Percentiles rank a stretch among this genome's conserved stretches.
These are phyloP conservation scores for Lasioglossum marginatum DNA, from an alignment of 2,888 invertebrate species.

Conservation along the genomic window DNA sequence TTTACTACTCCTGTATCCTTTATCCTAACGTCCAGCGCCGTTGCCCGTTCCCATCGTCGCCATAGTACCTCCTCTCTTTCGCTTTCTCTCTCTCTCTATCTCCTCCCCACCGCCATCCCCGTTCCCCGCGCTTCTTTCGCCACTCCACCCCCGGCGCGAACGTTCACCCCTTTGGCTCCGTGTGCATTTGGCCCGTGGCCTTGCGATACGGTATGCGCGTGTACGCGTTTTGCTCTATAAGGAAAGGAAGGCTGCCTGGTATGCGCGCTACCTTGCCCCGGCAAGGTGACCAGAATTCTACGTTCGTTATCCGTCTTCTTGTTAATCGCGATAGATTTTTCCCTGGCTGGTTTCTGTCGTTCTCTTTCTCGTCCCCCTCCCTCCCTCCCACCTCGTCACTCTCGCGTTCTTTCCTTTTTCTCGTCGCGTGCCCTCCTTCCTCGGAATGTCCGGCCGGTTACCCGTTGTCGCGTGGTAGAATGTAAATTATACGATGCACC, in stretches of 20 bases:
- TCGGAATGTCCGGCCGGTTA: conserved; percentile 5
- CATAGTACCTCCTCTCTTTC: background rate
- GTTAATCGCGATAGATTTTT: conserved; percentile 1
- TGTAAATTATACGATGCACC: background rate
- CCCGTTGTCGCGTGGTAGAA: background rate
- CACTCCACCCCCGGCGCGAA: conserved; percentile 60
- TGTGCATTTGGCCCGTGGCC: conserved; percentile 52
- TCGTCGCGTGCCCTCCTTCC: conserved; percentile 18
- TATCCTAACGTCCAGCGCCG: conserved; percentile 41
- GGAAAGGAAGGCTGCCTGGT: conserved; percentile 35
- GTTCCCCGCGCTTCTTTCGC: conserved; percentile 43
- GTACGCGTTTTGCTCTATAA: conserved; percentile 34
- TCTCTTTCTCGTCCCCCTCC: background rate
- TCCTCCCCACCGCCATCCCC: background rate
- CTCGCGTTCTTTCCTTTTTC: background rate
- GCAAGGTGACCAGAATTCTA: conserved; percentile 42
- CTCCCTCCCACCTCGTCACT: too few species aligned
- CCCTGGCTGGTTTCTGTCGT: background rate
- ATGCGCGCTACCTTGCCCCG: conserved; percentile 43
- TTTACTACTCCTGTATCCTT: conserved; percentile 58
- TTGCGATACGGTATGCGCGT: conserved; percentile 39
- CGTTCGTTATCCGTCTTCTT: conserved; percentile 12
- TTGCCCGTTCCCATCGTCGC: conserved; percentile 47
- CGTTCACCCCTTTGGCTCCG: conserved; percentile 53
- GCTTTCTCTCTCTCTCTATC: background rate